Conservation (phyloP, 2,888 invertebrate species). For the Drosophila greeni region DNA sequence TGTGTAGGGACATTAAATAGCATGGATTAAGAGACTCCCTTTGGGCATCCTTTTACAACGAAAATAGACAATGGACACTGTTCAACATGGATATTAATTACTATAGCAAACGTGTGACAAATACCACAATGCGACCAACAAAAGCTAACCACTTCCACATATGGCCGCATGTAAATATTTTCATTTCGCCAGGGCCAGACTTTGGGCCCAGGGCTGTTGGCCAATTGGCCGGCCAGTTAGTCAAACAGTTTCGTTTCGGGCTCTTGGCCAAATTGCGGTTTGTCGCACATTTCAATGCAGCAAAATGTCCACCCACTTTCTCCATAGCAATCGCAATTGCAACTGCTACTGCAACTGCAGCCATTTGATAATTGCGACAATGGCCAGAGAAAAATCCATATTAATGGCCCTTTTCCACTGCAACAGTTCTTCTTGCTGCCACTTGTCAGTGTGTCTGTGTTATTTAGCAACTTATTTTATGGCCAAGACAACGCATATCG, state of each 20-base stretch:
- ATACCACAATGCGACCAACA: conserved; percentile 22
- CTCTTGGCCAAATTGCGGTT: conserved; percentile 57
- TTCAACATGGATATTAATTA: conserved; percentile 17
- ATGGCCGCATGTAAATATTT: conserved; percentile 35
- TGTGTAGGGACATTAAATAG: background rate
- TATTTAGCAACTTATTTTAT: conserved; percentile 50
- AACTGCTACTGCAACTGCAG: conserved; percentile 18
- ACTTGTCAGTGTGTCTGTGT: conserved; percentile 16
- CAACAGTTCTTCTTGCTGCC: conserved; percentile 34
- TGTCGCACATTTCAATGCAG: conserved; percentile 65
- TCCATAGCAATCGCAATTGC: conserved; percentile 23
- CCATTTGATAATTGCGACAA: conserved; percentile 62
- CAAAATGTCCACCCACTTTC: conserved; percentile 51
- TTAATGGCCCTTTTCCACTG: conserved; percentile 39
- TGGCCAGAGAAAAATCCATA: conserved; percentile 48
- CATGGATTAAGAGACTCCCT: conserved; percentile 1
- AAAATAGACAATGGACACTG: background rate
- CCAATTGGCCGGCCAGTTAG: conserved; percentile 60
- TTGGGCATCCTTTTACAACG: background rate
- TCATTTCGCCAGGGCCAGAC: conserved; percentile 25
- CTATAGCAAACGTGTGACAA: conserved; percentile 21
- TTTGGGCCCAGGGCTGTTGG: conserved; percentile 10
- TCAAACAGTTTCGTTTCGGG: conserved; percentile 46
- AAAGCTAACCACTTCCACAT: conserved; percentile 35
- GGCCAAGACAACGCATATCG: conserved; percentile 64